Base-by-base conservation (phyloP, 2,888 invertebrate species). In the Darwinula stevensoni region DNA sequence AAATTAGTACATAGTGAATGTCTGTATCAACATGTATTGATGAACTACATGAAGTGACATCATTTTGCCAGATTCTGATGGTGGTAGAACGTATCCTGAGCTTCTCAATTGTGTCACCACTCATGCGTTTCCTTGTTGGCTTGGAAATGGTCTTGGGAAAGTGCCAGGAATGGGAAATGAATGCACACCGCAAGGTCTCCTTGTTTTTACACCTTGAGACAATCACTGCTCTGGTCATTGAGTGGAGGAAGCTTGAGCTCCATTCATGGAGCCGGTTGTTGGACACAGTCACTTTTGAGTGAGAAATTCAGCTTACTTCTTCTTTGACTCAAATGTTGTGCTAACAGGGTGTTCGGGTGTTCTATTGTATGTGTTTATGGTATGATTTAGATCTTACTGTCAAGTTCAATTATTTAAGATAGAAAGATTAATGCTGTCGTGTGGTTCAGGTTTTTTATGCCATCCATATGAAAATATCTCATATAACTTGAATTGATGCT, bases 161-260 rank as follows among this genome's bases (percentile, higher is more conserved):
- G 14, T 59, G 74, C 31, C 65, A 82, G 39, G 73, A 82, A 43
- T 91, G 88, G 91, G 80, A 91, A 48, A 67, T 70, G 42, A 73
- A 75, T 40, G 84, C 88, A 0, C 78, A 80, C 43, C 65, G 62
- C 39, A 71, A 69, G 4, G 78, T 88, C 36, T 76, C 76, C 38
- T 53, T 99, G 44, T 59, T 64, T 1, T 59, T 63, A 1, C 60
- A 73, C 36, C 64, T 76, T n/a, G 50, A 64, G 16, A 59, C 61
- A 16, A 57, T 94, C 2, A 73, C 74, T 1, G 63, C 67, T 37
- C 67, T 74, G 45, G 72, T 97, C 31, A 67, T 88, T 30, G 61
- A 65, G 31, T 97, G 88, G 88, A 64, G 91, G 35, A 74, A 75
- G 47, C 49, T 82, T 16, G 91, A 94, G 48, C 57, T 94, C 41